These are phyloP conservation scores for Pampusana beccarii DNA, from an alignment of 2,113 vertebrate species.

Conservation along the genomic window DNA sequence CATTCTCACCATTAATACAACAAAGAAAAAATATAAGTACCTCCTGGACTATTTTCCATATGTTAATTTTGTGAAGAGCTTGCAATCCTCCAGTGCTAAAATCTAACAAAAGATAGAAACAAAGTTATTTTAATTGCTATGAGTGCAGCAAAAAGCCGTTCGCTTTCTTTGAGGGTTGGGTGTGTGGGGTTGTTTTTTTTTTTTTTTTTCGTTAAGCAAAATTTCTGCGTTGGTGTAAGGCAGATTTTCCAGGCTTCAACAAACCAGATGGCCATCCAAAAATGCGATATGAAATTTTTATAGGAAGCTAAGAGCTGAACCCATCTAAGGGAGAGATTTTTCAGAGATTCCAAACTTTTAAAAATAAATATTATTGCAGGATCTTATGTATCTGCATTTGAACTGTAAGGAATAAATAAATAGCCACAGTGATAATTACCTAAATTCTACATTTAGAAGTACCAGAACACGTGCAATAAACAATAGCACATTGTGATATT, in stretches of 20 bases:
- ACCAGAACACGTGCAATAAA: slow-evolving; percentile 72
- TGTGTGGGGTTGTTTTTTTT: slow-evolving; percentile 9
- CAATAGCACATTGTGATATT: slow-evolving; percentile 78
- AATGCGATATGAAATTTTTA: slow-evolving; percentile 83
- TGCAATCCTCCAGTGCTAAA: neutral
- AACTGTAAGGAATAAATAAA: slow-evolving; percentile 70
- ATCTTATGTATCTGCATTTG: slow-evolving; percentile 69
- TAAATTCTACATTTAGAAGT: slow-evolving; percentile 77
- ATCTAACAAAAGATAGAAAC: slow-evolving; percentile 25
- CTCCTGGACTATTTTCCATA: neutral
- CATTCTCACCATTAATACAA: neutral
- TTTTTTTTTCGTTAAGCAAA: slow-evolving; percentile 76
- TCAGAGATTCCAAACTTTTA: slow-evolving; percentile 77
- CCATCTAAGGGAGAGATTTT: slow-evolving; percentile 70
- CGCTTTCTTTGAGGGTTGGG: slow-evolving; percentile 69
- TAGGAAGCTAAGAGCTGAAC: slow-evolving; percentile 78
- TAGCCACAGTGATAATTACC: slow-evolving; percentile 73
- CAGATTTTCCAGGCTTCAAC: slow-evolving; percentile 83
- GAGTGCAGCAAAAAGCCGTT: slow-evolving; percentile 59
- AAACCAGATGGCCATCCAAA: slow-evolving; percentile 86
- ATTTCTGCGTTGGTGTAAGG: slow-evolving; percentile 84
- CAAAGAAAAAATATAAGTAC: neutral
- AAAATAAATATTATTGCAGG: slow-evolving; percentile 76
- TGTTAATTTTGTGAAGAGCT: neutral
- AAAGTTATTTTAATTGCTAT: slow-evolving; percentile 53